Conservation (phyloP, 2,888 invertebrate species). For the Tiliacea citrago region DNA sequence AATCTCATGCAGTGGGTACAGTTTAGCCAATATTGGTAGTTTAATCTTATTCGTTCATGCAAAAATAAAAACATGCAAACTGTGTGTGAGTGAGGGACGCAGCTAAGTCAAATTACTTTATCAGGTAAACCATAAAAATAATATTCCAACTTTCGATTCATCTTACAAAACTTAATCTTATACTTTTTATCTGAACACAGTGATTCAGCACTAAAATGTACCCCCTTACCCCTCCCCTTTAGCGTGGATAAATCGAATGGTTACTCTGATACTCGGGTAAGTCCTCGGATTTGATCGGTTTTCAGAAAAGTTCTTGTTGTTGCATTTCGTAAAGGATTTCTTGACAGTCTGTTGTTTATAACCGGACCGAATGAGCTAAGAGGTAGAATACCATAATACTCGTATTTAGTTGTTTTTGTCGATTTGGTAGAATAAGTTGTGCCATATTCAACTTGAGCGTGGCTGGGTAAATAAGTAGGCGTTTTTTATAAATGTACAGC, state of each 20-base stretch:
- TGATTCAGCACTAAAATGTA: slow-evolving; percentile 17
- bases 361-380: neutral
- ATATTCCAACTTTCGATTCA: slow-evolving; percentile 24
- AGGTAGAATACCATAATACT: too few species aligned
- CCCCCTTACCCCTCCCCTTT: neutral
- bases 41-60: too few species aligned
- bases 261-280: slow-evolving; percentile 2
- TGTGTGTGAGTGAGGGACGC: too few species aligned
- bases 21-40: too few species aligned
- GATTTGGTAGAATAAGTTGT: neutral
- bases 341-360: slow-evolving; percentile 23
- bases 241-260: slow-evolving; percentile 28
- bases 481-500: neutral
- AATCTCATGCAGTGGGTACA: too few species aligned
- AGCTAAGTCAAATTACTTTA: too few species aligned
- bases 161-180: slow-evolving; percentile 29
- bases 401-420: neutral
- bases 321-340: slow-evolving; percentile 7
- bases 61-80: too few species aligned
- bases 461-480: too few species aligned
- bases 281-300: slow-evolving; percentile 17
- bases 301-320: slow-evolving; percentile 21
- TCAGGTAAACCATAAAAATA: slow-evolving; percentile 6
- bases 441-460: neutral
- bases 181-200: slow-evolving; percentile 28